Evolutionary conservation across 1,140 invertebrate species (phyloP), one percentile per base, ranked within the genome.

Genomic region (Pygmarrhopalites habei): DNA sequence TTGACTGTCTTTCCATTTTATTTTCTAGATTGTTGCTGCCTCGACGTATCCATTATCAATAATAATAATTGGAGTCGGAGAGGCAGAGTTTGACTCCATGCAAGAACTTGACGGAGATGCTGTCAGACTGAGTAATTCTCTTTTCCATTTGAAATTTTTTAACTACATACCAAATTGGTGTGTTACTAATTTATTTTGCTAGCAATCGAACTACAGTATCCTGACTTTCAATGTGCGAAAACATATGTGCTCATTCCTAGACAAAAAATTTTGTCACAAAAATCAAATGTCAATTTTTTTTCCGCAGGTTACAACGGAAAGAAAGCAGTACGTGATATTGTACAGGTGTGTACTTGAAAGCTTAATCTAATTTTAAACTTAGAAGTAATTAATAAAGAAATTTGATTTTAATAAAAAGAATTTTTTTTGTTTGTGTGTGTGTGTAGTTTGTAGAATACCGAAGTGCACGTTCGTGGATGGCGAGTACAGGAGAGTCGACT

Each of bases 1-100:
- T n/a, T n/a, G n/a, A n/a, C n/a, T n/a, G n/a, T n/a, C n/a, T n/a
- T n/a, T n/a, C n/a, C n/a, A n/a, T n/a, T n/a, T n/a, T n/a, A n/a
- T n/a, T n/a, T n/a, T n/a, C 77, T n/a, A n/a, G 7, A 78, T 79
- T 57, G 74, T 80, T 10, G 65, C 76, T 62, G 81, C 82, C 4
- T 81, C 82, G 2, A 64, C 63, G n/a, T 74, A 82, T 7, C 82
- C 82, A 0, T 76, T 83, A 73, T 83, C 81, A 3, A 79, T 83
- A 32, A 83, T 84, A 58, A 83, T 84, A 60, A 77, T 83, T 17
- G 83, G 83, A 19, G 80, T 85, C 26, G 82, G 83, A 14, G 49
- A 52, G 52, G 82, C 81, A 21, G 80, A 84, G 69, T 84, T 84
- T 73, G 65, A 65, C 23, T 77, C 75, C 1, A 83, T 83, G 82